Conservation (phyloP, 1,140 invertebrate species). For the Drosophila tani region DNA sequence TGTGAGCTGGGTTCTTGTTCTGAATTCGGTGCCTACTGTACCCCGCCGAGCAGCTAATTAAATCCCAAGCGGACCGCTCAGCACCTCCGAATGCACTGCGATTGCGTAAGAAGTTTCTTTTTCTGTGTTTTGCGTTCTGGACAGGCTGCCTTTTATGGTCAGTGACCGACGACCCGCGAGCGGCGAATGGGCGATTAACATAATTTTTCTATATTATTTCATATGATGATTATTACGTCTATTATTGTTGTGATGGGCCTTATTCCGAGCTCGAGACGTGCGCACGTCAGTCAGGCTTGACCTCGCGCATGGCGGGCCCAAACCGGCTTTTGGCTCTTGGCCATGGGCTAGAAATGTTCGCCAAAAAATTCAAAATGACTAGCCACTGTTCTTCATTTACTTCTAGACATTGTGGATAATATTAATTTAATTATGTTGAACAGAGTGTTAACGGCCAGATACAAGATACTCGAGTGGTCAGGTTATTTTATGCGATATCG, state of each 20-base stretch:
- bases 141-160: constrained; percentile 63
- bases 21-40: constrained; percentile 13
- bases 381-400: constrained; percentile 31
- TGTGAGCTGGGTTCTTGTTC: constrained; percentile 28
- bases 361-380: constrained; percentile 39
- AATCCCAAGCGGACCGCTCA: constrained; percentile 32
- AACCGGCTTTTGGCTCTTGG: constrained; percentile 64
- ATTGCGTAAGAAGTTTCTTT: constrained; percentile 56
- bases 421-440: constrained; percentile 68
- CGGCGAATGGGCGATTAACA: constrained; percentile 56
- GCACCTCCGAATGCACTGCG: constrained; percentile 23
- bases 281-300: constrained; percentile 57
- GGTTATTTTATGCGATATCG: constrained; percentile 22
- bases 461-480: constrained; percentile 42
- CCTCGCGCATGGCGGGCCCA: constrained; percentile 35
- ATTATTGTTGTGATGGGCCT: constrained; percentile 55
- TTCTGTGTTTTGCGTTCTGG: neutral
- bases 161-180: constrained; percentile 1
- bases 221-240: constrained; percentile 64
- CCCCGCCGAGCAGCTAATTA: constrained; percentile 47
- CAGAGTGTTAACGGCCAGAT: constrained; percentile 55
- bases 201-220: constrained; percentile 78
- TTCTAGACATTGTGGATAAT: constrained; percentile 29
- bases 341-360: constrained; percentile 64
- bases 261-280: constrained; percentile 55